Evolutionary conservation across 2,888 invertebrate genomes (phyloP), one percentile per base, ranked within the genome.

Genomic region (Lepidochitona cinerea): DNA sequence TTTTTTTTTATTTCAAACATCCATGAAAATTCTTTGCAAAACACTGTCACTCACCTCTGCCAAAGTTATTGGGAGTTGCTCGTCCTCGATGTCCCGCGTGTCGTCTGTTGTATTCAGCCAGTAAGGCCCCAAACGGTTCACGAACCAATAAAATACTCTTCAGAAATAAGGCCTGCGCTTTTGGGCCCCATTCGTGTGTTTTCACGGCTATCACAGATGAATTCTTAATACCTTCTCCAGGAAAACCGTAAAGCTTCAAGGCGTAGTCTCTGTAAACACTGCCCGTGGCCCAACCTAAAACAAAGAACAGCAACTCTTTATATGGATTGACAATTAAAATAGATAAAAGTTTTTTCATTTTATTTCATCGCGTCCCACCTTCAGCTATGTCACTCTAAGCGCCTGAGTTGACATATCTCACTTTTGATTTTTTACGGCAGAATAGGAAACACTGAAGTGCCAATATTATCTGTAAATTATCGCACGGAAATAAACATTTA

Each of bases 281-380:
- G 18, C 81, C 79, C 0, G 84, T 84, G 1, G 75, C 71, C 14
- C 80, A 53, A 32, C 82, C 83, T 83, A 75, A n/a, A n/a, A n/a
- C n/a, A n/a, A n/a, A n/a, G n/a, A n/a, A n/a, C n/a, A n/a, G n/a
- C n/a, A n/a, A n/a, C n/a, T n/a, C n/a, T n/a, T n/a, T n/a, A n/a
- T n/a, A n/a, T n/a, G n/a, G n/a, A n/a, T n/a, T n/a, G n/a, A n/a
- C n/a, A n/a, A n/a, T n/a, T n/a, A n/a, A n/a, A n/a, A n/a, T n/a
- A n/a, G n/a, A n/a, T n/a, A n/a, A n/a, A n/a, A n/a, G n/a, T n/a
- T n/a, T n/a, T n/a, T n/a, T n/a, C n/a, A n/a, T n/a, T n/a, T n/a
- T n/a, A n/a, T n/a, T n/a, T n/a, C n/a, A n/a, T n/a, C n/a, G n/a
- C n/a, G n/a, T n/a, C n/a, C n/a, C n/a, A n/a, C n/a, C n/a, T n/a